Percentiles rank a stretch among this genome's conserved stretches.
These are phyloP conservation scores for Archivesica marissinica DNA, from an alignment of 1,140 invertebrate genomes.

Conservation along the genomic window DNA sequence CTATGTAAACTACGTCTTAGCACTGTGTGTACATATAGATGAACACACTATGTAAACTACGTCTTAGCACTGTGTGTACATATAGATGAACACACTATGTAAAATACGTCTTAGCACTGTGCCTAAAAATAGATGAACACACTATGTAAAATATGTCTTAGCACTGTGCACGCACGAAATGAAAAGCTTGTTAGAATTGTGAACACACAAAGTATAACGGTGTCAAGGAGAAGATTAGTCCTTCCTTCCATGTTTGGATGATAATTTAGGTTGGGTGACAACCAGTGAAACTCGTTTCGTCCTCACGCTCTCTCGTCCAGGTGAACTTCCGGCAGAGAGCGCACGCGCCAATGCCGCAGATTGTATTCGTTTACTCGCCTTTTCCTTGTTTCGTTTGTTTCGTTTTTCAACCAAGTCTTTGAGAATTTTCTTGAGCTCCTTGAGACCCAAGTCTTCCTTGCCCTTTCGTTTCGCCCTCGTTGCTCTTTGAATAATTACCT, in stretches of 20 bases:
- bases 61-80: too few species aligned
- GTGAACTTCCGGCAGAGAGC: neutral
- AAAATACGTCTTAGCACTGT: too few species aligned
- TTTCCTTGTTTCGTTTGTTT: conserved; percentile 73
- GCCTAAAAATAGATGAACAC: too few species aligned
- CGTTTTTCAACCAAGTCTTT: conserved; percentile 75
- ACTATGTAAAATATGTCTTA: too few species aligned
- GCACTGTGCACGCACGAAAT: too few species aligned
- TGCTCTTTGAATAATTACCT: conserved; percentile 71
- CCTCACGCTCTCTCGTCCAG: conserved; percentile 52
- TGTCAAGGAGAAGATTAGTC: neutral
- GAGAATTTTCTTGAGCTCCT: conserved; percentile 73
- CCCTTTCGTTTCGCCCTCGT: conserved; percentile 72
- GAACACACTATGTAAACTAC: too few species aligned
- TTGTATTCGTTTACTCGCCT: conserved; percentile 69
- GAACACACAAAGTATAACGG: neutral
- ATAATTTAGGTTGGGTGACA: conserved; percentile 65
- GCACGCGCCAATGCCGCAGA: conserved; percentile 33
- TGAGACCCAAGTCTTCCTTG: conserved; percentile 72
- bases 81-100: too few species aligned
- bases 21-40: too few species aligned
- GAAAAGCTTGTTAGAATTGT: neutral
- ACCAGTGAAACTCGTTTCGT: conserved; percentile 69
- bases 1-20: too few species aligned
- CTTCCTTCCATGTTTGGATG: neutral